Evolutionary conservation across 2,797 vertebrate species (phyloP).

Genomic region (Xyrichtys novacula): DNA sequence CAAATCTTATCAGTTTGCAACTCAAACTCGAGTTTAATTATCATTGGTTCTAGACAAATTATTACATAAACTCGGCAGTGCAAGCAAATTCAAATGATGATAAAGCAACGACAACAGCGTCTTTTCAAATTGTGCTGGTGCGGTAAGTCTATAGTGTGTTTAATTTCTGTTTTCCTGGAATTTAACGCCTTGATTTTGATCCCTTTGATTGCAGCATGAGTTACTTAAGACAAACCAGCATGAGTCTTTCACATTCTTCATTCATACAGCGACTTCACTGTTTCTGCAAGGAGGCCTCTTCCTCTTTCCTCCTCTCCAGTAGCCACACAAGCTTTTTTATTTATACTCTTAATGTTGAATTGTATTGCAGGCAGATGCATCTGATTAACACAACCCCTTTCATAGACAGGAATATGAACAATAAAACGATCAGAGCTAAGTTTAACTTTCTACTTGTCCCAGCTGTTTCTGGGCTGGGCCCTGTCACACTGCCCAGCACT

Average conservation of each 20-base stretch:
- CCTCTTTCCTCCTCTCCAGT: constrained; percentile 61
- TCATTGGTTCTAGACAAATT: constrained; percentile 10
- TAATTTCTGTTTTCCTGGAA: constrained; percentile 50
- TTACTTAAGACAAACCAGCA: constrained; percentile 76
- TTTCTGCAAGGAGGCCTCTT: constrained; percentile 62
- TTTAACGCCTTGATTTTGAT: constrained; percentile 64
- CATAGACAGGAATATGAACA: constrained; percentile 47
- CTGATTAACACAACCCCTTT: constrained; percentile 59
- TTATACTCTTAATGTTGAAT: constrained; percentile 44
- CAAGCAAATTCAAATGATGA: constrained; percentile 31
- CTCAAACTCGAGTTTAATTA: constrained; percentile 47
- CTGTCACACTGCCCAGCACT: neutral
- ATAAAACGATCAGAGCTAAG: constrained; percentile 50
- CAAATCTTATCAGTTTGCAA: constrained; percentile 21
- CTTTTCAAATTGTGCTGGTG: constrained; percentile 42
- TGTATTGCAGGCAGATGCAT: constrained; percentile 51
- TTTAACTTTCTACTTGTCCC: constrained; percentile 36
- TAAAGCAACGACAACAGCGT: constrained; percentile 15
- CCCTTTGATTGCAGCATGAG: constrained; percentile 76
- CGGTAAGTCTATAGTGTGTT: constrained; percentile 56
- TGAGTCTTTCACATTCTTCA: constrained; percentile 72
- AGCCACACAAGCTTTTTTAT: constrained; percentile 56
- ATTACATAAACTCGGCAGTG: constrained; percentile 28
- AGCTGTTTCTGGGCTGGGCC: constrained; percentile 17
- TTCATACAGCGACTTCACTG: constrained; percentile 64